Base-by-base conservation (phyloP, 2,888 invertebrate genomes). In the Serrognathus titanus region DNA sequence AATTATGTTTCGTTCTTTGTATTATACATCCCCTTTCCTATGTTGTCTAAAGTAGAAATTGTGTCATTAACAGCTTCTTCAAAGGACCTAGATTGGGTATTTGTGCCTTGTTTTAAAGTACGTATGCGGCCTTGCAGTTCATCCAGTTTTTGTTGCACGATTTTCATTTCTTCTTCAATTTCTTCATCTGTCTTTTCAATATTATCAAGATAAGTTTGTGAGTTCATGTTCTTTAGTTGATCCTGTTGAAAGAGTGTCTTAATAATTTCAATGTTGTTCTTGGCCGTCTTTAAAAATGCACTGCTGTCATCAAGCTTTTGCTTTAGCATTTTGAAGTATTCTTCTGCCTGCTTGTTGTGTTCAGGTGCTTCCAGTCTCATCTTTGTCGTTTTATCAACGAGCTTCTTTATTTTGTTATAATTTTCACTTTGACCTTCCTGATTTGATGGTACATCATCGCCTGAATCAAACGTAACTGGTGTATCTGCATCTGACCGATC, bases 181-280 rank as follows among this genome's bases (percentile, higher is more conserved):
- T 75, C 75, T 52, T 73, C 69, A 48, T 70, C 69, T 6, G 47
- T 67, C 53, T 66, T 63, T 45, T 63, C 57, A n/a, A 64, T 58
- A 20, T 63, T 61, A n/a, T 63, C 57, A 1, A 67, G 53, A 38
- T 63, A 68, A 12, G 49, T 50, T 40, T 39, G 39, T 10, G 47
- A 39, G 8, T 64, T 59, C 36, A 65, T 66, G 11, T 64, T 62
- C n/a, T 62, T 57, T 2, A 57, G 49, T 13, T 59, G 56, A 55
- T 74, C 69, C 31, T 64, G 61, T 54, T 73, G 71, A 52, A 72
- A 74, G 5, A 71, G 64, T 57, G 74, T 73, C 55, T 72, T 72
- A 10, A 76, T 65, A 53, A 75, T 75, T 41, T 76, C 71, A 37
- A 77, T 71, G 48, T 73, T 71, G 46, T 72, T 73, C 58, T 73